Percentiles rank a stretch among this genome's conserved stretches.
phyloP scores from a whole-genome alignment of 2,113 vertebrate species.

The Daubentonia madagascariensis region DNA sequence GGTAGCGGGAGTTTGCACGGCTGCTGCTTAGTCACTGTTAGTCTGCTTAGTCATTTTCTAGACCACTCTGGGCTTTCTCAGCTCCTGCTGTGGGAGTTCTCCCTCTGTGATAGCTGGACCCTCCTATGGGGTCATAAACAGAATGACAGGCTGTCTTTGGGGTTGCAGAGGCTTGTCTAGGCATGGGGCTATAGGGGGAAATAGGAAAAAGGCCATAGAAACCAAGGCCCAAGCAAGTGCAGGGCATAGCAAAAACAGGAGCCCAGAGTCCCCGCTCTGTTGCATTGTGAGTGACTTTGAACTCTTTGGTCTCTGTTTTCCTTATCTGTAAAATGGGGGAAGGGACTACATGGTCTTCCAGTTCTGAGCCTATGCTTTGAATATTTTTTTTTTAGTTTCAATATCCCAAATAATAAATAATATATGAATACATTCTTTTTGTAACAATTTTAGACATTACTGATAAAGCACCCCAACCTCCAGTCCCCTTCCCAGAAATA shows the following conservation, averaged over 20 bases:
- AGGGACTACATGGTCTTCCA: not conserved
- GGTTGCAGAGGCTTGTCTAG: not conserved
- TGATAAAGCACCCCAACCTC: not conserved
- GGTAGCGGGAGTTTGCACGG: accelerated
- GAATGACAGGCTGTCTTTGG: not conserved
- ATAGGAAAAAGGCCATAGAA: not conserved
- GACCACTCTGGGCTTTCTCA: not conserved
- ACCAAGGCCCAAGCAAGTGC: accelerated
- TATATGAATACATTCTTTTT: not conserved
- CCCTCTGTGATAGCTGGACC: not conserved
- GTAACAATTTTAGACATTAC: not conserved
- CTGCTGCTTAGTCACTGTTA: not conserved
- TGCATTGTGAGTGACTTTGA: not conserved
- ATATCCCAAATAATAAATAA: not conserved
- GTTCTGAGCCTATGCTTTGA: not conserved
- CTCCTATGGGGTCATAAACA: not conserved
- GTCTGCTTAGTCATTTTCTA: not conserved
- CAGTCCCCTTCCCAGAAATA: not conserved
- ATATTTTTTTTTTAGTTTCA: not conserved
- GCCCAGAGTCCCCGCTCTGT: not conserved
- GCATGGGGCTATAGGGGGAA: not conserved
- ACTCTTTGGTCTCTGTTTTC: too few relatives aligned
- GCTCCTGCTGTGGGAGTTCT: not conserved
- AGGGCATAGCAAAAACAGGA: not conserved
- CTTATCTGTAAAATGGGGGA: not conserved